Base-by-base conservation (phyloP, 2,113 vertebrate genomes). In the Vicugna pacos region DNA sequence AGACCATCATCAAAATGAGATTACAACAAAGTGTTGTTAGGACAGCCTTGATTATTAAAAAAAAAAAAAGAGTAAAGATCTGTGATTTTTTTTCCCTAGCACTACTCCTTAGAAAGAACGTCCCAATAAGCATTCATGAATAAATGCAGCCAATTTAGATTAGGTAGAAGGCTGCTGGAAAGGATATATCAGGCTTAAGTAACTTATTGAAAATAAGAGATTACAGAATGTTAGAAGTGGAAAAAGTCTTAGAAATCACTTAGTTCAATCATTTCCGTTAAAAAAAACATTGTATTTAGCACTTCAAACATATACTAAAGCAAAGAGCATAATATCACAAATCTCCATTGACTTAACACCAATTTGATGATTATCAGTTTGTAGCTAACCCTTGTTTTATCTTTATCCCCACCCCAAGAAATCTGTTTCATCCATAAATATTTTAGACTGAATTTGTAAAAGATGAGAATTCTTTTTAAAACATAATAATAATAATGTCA, bases 391-490 rank as follows among this genome's bases (percentile, higher is more conserved):
- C 4, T 73, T 89, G 2, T 89, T 67, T 87, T 14, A 84, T 32
- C 58, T 65, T 95, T 80, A 30, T 75, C 17, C 10, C 38, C 10
- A 81, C 4, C 11, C 11, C 17, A 7, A 84, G 10, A 64, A 67
- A 94, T 58, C 30, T 24, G 6, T 48, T 90, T 77, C 22, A 83
- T n/a, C 50, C 38, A 60, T 46, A 52, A 76, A 42, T 67, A 83
- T 73, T 89, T 42, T 42, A 89, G 24, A 22, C 48, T 46, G 30
- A 64, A 56, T 54, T 17, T 93, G 48, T 93, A 60, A 81, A 75
- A 91, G 8, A 73, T 24, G 83, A 73, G 5, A 90, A 91, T 67
- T 93, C 4, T 86, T 62, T 91, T 79, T 7, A 54, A 86, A 89
- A 26, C 24, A 28, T 50, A 80, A 70, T 22, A 87, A 69, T 38